A percentile compares a stretch with the other conserved stretches of the same genome.
These are phyloP conservation scores for Bombus balteatus DNA, from an alignment of 1,140 invertebrate genomes.

Conservation along the genomic window DNA sequence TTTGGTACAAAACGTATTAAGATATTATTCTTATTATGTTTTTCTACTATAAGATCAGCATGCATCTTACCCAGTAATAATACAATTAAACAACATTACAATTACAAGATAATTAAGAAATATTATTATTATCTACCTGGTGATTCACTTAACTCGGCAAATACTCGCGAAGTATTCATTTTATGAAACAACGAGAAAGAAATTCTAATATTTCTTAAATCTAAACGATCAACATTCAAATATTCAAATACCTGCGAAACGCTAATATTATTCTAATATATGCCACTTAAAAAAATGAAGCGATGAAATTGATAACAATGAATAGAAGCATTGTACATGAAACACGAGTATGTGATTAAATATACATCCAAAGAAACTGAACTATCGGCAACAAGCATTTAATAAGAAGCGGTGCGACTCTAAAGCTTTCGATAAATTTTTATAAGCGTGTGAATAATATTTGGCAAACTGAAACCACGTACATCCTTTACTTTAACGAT, in stretches of 20 bases:
- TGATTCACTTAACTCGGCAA: background rate
- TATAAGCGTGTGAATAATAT: background rate
- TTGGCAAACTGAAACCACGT: constrained; percentile 7
- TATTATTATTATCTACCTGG: background rate
- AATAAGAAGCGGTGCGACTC: background rate
- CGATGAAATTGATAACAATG: background rate
- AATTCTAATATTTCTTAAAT: background rate
- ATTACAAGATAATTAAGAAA: background rate
- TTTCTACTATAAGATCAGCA: constrained; percentile 6
- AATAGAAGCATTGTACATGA: background rate
- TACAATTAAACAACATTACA: constrained; percentile 1
- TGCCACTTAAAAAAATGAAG: background rate
- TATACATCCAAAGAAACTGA: background rate
- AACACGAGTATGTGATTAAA: background rate
- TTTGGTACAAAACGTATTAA: background rate
- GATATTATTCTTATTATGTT: background rate
- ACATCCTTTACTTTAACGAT: background rate
- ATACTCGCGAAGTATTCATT: background rate
- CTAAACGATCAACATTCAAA: background rate
- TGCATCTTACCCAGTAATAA: constrained; percentile 8
- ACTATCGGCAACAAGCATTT: background rate
- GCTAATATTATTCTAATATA: background rate
- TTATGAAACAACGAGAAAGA: background rate
- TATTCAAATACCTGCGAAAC: background rate
- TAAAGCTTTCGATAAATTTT: background rate